phyloP scores from a whole-genome alignment of 64 coral and sea anemone genomes.

The Stichodactyla helianthus region DNA sequence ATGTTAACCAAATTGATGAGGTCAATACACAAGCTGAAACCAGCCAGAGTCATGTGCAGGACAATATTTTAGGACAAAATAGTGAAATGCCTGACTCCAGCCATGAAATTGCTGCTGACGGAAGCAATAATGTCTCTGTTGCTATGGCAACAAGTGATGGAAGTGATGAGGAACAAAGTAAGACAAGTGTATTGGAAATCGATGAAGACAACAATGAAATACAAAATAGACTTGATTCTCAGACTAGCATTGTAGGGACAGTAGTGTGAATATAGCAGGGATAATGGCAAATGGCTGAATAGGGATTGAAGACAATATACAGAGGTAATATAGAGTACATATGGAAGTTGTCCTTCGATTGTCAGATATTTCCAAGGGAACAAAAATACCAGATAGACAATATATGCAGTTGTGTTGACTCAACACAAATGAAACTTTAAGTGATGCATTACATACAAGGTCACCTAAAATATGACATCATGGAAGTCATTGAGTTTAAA shows the following conservation, averaged over 20 bases:
- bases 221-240: neutral
- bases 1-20: neutral
- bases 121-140: neutral
- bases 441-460: too few species aligned
- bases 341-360: neutral
- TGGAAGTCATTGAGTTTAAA: too few species aligned
- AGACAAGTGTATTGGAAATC: neutral
- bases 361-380: neutral
- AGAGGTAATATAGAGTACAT: neutral
- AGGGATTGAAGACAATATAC: neutral
- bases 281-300: neutral
- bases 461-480: too few species aligned
- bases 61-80: neutral
- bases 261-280: neutral
- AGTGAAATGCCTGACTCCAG: neutral
- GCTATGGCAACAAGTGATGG: neutral
- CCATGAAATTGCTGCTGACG: neutral
- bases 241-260: constrained; percentile 7
- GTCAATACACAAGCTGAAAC: neutral
- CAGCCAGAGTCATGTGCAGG: neutral
- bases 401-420: too few species aligned
- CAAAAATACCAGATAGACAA: too few species aligned
- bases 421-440: too few species aligned
- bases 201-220: neutral
- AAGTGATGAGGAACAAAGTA: neutral